These are phyloP conservation scores for Agrochola circellaris DNA, from an alignment of 2,888 invertebrate genomes.

Conservation along the genomic window DNA sequence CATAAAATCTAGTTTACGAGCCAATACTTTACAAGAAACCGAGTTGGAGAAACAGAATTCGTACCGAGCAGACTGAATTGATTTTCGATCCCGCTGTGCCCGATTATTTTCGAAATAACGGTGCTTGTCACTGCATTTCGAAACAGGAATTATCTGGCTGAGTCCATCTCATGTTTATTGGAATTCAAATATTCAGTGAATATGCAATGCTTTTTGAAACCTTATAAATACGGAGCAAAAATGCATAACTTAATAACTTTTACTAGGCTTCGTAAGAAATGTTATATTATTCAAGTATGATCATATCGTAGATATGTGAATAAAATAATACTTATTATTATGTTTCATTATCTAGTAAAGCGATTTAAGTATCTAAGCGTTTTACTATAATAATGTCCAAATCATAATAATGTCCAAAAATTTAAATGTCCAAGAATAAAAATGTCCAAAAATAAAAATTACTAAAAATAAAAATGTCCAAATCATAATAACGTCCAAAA, in stretches of 20 bases:
- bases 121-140: not conserved
- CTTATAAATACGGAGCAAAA: constrained; percentile 35
- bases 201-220: constrained; percentile 40
- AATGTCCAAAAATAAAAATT: no score
- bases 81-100: constrained; percentile 3
- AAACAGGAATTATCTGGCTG: not conserved
- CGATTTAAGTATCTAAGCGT: not conserved
- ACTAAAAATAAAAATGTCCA: no score
- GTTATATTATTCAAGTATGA: constrained; percentile 14
- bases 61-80: constrained; percentile 7
- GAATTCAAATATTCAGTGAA: constrained; percentile 20
- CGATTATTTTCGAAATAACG: constrained; percentile 19
- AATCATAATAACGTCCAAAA: no score
- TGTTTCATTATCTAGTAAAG: not conserved
- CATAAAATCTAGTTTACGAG: constrained; percentile 55
- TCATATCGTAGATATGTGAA: constrained; percentile 8
- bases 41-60: constrained; percentile 30
- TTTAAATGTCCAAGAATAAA: no score
- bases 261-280: constrained; percentile 45
- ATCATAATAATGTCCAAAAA: no score
- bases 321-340: not conserved
- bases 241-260: constrained; percentile 51
- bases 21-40: constrained; percentile 43
- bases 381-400: no score
- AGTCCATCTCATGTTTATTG: not conserved